phyloP scores from a whole-genome alignment of 2,797 vertebrate species.

The Poecilia gillii region DNA sequence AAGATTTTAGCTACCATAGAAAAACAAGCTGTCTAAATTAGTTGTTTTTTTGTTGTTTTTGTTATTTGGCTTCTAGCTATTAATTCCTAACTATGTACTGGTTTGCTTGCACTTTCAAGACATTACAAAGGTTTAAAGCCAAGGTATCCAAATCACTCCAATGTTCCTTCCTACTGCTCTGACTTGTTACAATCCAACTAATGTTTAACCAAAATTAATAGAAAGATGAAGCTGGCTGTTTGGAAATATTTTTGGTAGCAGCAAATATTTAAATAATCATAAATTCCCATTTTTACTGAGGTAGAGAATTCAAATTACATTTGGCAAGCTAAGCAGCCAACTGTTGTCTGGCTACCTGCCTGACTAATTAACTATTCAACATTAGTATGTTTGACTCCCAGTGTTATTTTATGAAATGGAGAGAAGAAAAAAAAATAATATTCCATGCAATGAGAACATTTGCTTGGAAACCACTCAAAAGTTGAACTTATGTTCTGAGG shows the following conservation, averaged over 20 bases:
- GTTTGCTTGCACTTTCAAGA: neutral
- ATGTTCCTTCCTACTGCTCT: neutral
- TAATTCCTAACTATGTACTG: neutral
- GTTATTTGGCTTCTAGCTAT: neutral
- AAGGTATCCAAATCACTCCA: neutral
- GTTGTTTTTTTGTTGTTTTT: no score
- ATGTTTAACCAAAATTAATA: neutral
- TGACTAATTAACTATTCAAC: neutral
- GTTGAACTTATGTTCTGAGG: neutral
- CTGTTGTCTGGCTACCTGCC: constrained; percentile 2
- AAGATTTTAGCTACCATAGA: neutral
- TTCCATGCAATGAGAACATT: neutral
- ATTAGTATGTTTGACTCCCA: neutral
- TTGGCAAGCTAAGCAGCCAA: neutral
- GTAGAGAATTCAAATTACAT: neutral
- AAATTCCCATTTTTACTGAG: neutral
- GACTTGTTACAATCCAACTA: neutral
- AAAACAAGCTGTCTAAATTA: neutral
- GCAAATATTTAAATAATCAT: neutral
- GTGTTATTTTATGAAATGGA: neutral
- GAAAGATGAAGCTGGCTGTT: neutral
- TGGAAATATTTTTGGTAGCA: neutral
- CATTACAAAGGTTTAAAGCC: neutral
- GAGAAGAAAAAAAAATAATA: neutral
- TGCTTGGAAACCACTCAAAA: neutral